phyloP scores from a whole-genome alignment of 2,113 vertebrate species.

The Andinoacara biseriatus region DNA sequence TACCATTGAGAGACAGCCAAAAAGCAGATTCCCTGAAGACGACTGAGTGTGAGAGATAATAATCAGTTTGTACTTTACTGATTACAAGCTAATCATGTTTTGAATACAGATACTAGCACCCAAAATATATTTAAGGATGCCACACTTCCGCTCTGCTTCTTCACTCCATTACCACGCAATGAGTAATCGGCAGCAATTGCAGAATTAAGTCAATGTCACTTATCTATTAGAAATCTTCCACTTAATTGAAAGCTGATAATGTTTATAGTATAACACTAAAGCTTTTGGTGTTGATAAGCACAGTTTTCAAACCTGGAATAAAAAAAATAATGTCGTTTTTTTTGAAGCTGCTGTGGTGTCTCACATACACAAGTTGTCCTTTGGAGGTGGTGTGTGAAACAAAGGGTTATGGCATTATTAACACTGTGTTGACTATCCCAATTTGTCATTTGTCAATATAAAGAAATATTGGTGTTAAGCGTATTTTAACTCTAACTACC shows the following conservation, averaged over 20 bases:
- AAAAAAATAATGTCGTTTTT: not conserved
- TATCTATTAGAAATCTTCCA: constrained; percentile 76
- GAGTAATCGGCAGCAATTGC: constrained; percentile 60
- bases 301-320: not conserved
- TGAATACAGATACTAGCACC: constrained; percentile 82
- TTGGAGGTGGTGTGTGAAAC: not conserved
- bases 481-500: not conserved
- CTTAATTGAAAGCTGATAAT: constrained; percentile 81
- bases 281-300: constrained; percentile 42
- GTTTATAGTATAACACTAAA: constrained; percentile 79
- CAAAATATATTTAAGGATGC: constrained; percentile 78
- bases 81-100: constrained; percentile 93
- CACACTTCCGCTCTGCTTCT: constrained; percentile 66
- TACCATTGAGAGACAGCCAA: constrained; percentile 9
- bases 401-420: not conserved
- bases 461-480: not conserved
- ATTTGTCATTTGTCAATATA: not conserved
- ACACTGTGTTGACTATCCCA: not conserved
- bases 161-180: constrained; percentile 75
- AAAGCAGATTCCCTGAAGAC: constrained; percentile 86
- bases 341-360: not conserved
- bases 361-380: not conserved
- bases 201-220: constrained; percentile 74
- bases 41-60: constrained; percentile 88
- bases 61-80: constrained; percentile 93